Conservation (phyloP, 2,888 invertebrate species). For the Tuta absoluta region DNA sequence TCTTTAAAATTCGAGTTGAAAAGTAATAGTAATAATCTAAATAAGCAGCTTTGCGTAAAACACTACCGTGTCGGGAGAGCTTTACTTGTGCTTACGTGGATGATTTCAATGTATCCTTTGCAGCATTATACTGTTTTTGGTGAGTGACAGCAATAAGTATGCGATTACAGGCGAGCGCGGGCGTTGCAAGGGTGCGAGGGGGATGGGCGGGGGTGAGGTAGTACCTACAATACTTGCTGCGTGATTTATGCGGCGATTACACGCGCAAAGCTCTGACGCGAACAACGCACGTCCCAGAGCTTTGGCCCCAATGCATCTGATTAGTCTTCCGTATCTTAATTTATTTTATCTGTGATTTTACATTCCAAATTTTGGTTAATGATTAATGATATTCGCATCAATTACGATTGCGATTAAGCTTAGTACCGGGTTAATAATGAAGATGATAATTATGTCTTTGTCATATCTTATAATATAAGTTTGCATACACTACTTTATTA, state of each 20-base stretch:
- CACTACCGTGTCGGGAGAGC: neutral
- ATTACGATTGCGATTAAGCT: too few relatives aligned
- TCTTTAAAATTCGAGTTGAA: neutral
- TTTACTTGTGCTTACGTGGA: neutral
- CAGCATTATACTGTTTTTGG: neutral
- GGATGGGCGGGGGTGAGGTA: conserved; percentile 6
- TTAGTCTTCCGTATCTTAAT: conserved; percentile 11
- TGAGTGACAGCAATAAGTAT: conserved; percentile 21
- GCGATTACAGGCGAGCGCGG: conserved; percentile 22
- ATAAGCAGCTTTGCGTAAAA: neutral
- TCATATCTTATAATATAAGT: too few relatives aligned
- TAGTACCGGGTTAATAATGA: too few relatives aligned
- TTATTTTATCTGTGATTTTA: neutral
- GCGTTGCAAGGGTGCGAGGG: neutral
- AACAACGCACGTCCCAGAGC: conserved; percentile 15
- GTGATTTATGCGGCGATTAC: conserved; percentile 51
- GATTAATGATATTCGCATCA: too few relatives aligned
- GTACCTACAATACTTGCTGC: conserved; percentile 30
- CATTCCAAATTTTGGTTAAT: neutral
- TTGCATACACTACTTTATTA: too few relatives aligned
- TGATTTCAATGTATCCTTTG: neutral
- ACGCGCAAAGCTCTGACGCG: conserved; percentile 32
- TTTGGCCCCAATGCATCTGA: neutral
- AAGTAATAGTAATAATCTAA: neutral
- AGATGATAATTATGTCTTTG: too few relatives aligned